Base-by-base conservation (phyloP, 2,797 vertebrate genomes). In the Meriones psammophilus region DNA sequence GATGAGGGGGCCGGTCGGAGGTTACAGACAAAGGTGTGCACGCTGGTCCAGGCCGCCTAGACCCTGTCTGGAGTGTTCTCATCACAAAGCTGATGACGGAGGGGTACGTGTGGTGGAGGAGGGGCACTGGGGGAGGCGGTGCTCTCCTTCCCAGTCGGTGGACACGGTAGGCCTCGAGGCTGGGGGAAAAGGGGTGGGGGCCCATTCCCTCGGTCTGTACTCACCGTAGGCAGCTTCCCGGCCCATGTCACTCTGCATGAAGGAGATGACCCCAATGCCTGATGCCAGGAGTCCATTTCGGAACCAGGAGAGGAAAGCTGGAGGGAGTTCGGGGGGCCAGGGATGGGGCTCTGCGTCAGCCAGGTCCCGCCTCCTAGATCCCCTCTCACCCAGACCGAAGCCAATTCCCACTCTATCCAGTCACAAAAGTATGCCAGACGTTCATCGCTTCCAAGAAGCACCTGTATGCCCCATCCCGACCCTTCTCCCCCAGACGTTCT, bases 231-330 rank as follows among this genome's bases (percentile, higher is more conserved):
- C 99, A 0, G 99, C 99, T 97, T 99, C 99, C 78, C 99, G 98
- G 24, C 99, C 99, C 81, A 99, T 98, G 94, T 99, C 99, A 26
- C 99, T 99, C 98, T 99, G 99, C 73, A 99, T 99, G 74, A 99
- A 99, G 2, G 99, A 99, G 69, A 99, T 99, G 96, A 99, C 99
- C 6, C 99, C 99, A 0, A 99, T 98, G 46, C 99, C 99, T 0
- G 99, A 99, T 0, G 99, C 99, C 97, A 99, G 98, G 94, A 99
- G 98, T 56, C 99, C 99, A 64, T 99, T 99, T 76, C 99, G 98
- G 98, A 99, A 99, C 99, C 99, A 99, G 0, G 99, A 99, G 17
- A 99, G 98, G 96, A 99, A 99, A 9, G 99, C 99, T 99, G 97
- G 13, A 92, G 78, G 89, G 42, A 91, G 42, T 68, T 68, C 5